Evolutionary conservation across 37 sponge, comb jelly and placozoan species (phyloP).

Genomic region (Corticium candelabrum): DNA sequence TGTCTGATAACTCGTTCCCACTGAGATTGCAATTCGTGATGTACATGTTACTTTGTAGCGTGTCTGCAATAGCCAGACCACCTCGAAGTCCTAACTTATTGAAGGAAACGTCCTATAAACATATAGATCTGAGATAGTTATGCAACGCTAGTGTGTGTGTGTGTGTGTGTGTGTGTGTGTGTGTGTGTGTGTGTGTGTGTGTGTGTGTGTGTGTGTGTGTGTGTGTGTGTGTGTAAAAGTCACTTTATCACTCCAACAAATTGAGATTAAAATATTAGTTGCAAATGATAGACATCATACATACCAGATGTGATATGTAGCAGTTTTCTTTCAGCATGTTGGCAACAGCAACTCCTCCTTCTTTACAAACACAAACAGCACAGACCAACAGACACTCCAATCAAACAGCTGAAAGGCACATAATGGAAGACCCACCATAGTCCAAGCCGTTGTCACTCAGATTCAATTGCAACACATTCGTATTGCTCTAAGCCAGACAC

Average conservation of each 20-base stretch:
- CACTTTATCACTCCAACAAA: too few relatives aligned
- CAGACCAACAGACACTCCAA: too few relatives aligned
- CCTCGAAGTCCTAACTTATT: conserved; percentile 81
- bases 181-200: conserved; percentile 21
- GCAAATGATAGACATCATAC: too few relatives aligned
- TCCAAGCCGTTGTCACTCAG: conserved; percentile 87
- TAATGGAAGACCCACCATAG: too few relatives aligned
- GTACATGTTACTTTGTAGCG: conserved; percentile 91
- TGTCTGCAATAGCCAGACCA: conserved; percentile 67
- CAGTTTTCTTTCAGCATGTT: conserved; percentile 96
- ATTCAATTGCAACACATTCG: conserved; percentile 66
- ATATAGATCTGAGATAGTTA: too few relatives aligned
- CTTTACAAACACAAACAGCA: too few relatives aligned
- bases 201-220: conserved; percentile 10
- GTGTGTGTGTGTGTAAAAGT: conserved; percentile 3
- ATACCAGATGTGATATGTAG: conserved; percentile 82
- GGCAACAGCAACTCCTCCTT: conserved; percentile 68
- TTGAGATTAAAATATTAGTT: too few relatives aligned
- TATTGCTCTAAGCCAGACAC: conserved; percentile 63
- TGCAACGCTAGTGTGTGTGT: conserved; percentile 3
- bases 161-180: conserved; percentile 19
- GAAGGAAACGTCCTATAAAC: background rate
- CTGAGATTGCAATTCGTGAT: conserved; percentile 40
- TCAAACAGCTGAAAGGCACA: too few relatives aligned
- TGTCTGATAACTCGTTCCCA: conserved; percentile 66